A percentile compares a stretch with the other conserved stretches of the same genome.
phyloP scores from a whole-genome alignment of 2,888 invertebrate genomes.

The Tiliacea citrago region DNA sequence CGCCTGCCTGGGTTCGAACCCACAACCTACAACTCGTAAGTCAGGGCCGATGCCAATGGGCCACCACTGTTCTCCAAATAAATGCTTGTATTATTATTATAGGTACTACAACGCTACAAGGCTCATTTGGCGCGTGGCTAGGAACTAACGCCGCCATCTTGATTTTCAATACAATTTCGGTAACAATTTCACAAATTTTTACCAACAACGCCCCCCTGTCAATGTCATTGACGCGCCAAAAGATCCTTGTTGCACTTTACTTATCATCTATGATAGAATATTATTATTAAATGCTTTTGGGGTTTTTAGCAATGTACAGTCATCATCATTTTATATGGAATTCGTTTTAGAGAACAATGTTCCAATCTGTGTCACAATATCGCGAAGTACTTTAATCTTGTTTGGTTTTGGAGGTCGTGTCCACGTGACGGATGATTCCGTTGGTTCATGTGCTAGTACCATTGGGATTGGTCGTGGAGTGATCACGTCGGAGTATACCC shows the following conservation, averaged over 20 bases:
- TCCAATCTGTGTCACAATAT: slow-evolving; percentile 48
- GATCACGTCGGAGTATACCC: slow-evolving; percentile 67
- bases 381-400: slow-evolving; percentile 68
- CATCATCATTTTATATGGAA: not conserved
- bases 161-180: no score
- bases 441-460: slow-evolving; percentile 56
- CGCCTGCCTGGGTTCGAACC: no score
- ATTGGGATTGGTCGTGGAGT: slow-evolving; percentile 51
- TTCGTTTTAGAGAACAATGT: slow-evolving; percentile 43
- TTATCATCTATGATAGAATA: not conserved
- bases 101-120: no score
- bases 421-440: slow-evolving; percentile 83
- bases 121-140: no score
- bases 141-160: no score
- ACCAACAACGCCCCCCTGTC: not conserved
- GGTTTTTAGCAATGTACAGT: not conserved
- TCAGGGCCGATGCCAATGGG: no score
- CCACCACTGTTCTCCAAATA: not conserved
- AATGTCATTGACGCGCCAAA: no score
- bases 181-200: not conserved
- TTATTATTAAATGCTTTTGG: not conserved
- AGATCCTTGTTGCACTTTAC: no score
- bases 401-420: slow-evolving; percentile 76
- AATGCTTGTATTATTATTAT: slow-evolving; percentile 3
- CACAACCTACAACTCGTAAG: no score